A percentile compares a stretch with the other conserved stretches of the same genome.
phyloP scores from a whole-genome alignment of 2,113 vertebrate species.

The Scolopax mira region DNA sequence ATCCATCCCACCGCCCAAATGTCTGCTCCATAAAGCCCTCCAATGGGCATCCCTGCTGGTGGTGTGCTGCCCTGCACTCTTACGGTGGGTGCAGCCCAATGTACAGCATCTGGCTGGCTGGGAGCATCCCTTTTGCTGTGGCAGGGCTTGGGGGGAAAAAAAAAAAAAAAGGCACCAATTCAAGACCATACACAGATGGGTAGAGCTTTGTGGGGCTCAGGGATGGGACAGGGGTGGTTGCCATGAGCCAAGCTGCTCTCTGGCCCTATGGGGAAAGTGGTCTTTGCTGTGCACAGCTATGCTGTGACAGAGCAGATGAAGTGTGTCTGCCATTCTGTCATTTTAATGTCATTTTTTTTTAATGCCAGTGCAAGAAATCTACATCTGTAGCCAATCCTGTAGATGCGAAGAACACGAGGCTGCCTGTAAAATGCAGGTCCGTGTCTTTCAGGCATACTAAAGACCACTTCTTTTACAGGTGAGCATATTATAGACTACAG shows the following conservation, averaged over 20 bases:
- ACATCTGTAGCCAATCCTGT: neutral
- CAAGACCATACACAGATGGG: rapidly evolving
- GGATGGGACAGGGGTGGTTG: neutral
- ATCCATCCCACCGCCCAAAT: rapidly evolving
- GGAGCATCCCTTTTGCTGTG: neutral
- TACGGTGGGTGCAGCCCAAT: rapidly evolving
- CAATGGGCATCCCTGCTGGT: rapidly evolving
- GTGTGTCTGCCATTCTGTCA: too few relatives aligned
- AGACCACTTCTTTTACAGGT: neutral
- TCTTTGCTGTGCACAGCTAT: too few relatives aligned
- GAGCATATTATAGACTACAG: neutral
- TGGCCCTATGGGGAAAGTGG: rapidly evolving
- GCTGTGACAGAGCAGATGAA: neutral
- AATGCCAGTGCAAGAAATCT: neutral
- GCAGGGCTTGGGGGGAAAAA: neutral
- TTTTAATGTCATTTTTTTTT: too few relatives aligned
- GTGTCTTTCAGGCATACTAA: neutral
- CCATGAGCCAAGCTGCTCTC: neutral
- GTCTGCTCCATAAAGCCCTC: neutral
- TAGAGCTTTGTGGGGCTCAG: neutral
- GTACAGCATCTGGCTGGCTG: too few relatives aligned
- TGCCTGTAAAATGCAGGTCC: neutral
- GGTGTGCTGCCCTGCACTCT: neutral
- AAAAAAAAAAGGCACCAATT: rapidly evolving
- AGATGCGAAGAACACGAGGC: neutral